A percentile compares a stretch with the other conserved stretches of the same genome.
Conservation (phyloP, 1,140 invertebrate genomes). For the Orchesella cincta region DNA sequence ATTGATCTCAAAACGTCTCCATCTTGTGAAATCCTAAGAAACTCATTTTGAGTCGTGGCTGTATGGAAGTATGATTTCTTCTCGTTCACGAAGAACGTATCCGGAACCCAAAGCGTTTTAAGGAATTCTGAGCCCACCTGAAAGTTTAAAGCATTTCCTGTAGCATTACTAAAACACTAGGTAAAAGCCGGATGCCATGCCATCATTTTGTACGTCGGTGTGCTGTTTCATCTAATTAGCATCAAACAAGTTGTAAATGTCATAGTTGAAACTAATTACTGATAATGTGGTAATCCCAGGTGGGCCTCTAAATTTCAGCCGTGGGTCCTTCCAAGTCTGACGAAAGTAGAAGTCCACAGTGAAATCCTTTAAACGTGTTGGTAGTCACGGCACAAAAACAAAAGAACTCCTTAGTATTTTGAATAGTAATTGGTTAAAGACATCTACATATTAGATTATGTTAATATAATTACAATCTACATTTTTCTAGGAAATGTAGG, state of each 20-base stretch:
- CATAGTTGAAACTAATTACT: slow-evolving; percentile 53
- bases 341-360: slow-evolving; percentile 98
- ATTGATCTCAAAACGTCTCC: slow-evolving; percentile 93
- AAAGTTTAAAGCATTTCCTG: not conserved
- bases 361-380: slow-evolving; percentile 74
- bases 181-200: not conserved
- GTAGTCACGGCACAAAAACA: not conserved
- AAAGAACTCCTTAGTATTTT: slow-evolving; percentile 28
- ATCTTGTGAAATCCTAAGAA: slow-evolving; percentile 91
- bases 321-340: slow-evolving; percentile 95
- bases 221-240: too few relatives aligned
- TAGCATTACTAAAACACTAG: not conserved
- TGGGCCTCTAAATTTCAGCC: slow-evolving; percentile 84
- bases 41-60: slow-evolving; percentile 95
- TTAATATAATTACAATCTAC: not conserved
- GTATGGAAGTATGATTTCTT: slow-evolving; percentile 98
- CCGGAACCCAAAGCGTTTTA: slow-evolving; percentile 97
- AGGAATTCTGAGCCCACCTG: slow-evolving; percentile 86
- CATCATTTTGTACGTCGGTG: not conserved
- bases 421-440: slow-evolving; percentile 7
- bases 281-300: slow-evolving; percentile 84
- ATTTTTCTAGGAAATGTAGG: not conserved
- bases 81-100: slow-evolving; percentile 98
- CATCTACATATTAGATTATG: slow-evolving; percentile 5
- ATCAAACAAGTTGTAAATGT: not conserved